Base-by-base conservation (phyloP, 2,113 vertebrate species). In the Cricetomys ansorgei region DNA sequence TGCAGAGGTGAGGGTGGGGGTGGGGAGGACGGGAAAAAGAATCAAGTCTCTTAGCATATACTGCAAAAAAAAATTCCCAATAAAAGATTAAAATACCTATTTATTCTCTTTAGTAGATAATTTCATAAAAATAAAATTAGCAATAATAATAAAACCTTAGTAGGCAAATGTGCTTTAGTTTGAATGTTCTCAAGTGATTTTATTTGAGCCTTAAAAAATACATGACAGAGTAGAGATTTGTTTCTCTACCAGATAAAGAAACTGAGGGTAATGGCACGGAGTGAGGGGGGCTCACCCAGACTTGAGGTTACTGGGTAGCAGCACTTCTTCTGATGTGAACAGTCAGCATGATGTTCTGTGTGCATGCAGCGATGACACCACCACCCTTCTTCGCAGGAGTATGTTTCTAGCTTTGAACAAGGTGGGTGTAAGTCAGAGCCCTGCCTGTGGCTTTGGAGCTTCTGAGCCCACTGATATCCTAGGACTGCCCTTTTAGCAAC, bases 391-490 rank as follows among this genome's bases (percentile, higher is more conserved):
- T 80, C 17, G 62, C 45, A 23, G 59, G 91, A 64, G 23, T 23
- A 48, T 95, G 95, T 81, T 95, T 96, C 88, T 89, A 55, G 16
- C 13, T 34, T 16, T 31, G 77, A 77, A 65, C 55, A 67, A 59
- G 10, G 85, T 7, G 0, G 8, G 23, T 4, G 15, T 57, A 67
- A n/a, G 1, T 75, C 17, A 88, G 57, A 37, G 23, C 64, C n/a
- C 48, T 53, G 0, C 53, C 10, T 81, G 79, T 40, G 21, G 37
- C 19, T 19, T 34, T 0, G 0, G 19, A 43, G 13, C 19, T 16
- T 64, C 57, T 29, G 7, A 57, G 8, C 19, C 53, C 31, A 77
- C 43, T 3, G 53, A 5, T 13, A 72, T 84, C 50, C 43, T 12
- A 79, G 27, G 31, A 94, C 7, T 1, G 43, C 12, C 31, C 53